Conservation (phyloP, 1,140 invertebrate species). For the Vollenhovia emeryi region DNA sequence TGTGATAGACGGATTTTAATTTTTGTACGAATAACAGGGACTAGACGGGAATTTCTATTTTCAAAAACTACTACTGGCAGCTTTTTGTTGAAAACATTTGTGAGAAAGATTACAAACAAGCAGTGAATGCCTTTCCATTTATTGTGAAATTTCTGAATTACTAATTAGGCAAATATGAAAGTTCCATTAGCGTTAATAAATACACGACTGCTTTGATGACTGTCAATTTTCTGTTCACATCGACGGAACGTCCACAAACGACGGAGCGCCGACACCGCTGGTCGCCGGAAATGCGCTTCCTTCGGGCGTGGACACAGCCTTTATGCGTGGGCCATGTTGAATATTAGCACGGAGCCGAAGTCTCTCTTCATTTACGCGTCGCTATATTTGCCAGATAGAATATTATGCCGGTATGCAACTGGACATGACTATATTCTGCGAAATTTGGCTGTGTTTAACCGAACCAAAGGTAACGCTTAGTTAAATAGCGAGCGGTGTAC, state of each 20-base stretch:
- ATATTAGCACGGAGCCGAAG: conserved; percentile 24
- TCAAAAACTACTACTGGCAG: not conserved
- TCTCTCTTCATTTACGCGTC: conserved; percentile 9
- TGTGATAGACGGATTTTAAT: not conserved
- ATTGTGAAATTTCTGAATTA: not conserved
- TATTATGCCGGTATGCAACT: conserved; percentile 5
- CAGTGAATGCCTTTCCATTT: not conserved
- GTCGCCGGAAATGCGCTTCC: conserved; percentile 26
- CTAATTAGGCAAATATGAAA: not conserved
- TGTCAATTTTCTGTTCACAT: conserved; percentile 4
- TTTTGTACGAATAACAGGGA: not conserved
- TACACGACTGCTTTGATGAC: not conserved
- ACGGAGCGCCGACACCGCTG: not conserved
- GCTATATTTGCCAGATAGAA: conserved; percentile 29
- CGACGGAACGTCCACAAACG: not conserved
- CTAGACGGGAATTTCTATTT: not conserved
- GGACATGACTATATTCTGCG: conserved; percentile 15
- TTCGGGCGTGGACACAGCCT: conserved; percentile 22
- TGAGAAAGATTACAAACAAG: not conserved
- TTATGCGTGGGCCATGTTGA: conserved; percentile 30
- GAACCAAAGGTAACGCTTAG: conserved; percentile 48
- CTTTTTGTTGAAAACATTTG: not conserved
- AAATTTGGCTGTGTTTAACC: conserved; percentile 25
- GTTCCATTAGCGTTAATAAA: not conserved
- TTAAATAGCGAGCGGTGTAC: conserved; percentile 29